These are phyloP conservation scores for Tubiluchus corallicola DNA, from an alignment of 2,888 invertebrate species.

Conservation along the genomic window DNA sequence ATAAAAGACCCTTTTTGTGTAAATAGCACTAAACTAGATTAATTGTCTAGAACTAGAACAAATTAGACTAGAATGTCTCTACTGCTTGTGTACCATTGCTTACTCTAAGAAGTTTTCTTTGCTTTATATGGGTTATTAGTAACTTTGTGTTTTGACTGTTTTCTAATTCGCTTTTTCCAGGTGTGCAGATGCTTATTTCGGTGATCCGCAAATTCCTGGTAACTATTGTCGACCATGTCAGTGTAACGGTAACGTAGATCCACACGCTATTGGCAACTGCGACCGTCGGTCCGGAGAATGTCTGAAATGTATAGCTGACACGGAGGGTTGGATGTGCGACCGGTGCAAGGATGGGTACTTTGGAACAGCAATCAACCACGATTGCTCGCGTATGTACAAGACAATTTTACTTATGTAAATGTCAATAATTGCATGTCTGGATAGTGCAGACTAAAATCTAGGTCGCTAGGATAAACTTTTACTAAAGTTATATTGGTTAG, in stretches of 20 bases:
- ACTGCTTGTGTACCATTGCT: not conserved
- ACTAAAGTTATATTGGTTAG: too few species aligned
- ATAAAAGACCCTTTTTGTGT: too few species aligned
- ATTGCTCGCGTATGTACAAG: slow-evolving; percentile 24
- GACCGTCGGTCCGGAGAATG: slow-evolving; percentile 67
- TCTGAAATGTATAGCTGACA: slow-evolving; percentile 56
- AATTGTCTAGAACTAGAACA: too few species aligned
- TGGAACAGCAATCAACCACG: slow-evolving; percentile 21
- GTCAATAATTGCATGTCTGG: too few species aligned
- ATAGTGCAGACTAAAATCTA: too few species aligned
- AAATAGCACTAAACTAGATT: too few species aligned
- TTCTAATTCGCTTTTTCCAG: slow-evolving; percentile 29
- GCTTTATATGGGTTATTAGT: slow-evolving; percentile 2
- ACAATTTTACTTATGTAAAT: too few species aligned
- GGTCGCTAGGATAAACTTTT: too few species aligned
- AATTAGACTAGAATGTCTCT: too few species aligned
- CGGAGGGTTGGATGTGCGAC: slow-evolving; percentile 49
- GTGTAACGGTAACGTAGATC: slow-evolving; percentile 73
- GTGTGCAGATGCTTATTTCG: slow-evolving; percentile 65
- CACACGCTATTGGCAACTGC: slow-evolving; percentile 37
- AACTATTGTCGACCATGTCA: slow-evolving; percentile 56
- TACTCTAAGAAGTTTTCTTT: not conserved
- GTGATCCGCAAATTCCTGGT: slow-evolving; percentile 51
- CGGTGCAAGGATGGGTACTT: slow-evolving; percentile 29
- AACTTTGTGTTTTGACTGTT: slow-evolving; percentile 6